A percentile compares a stretch with the other conserved stretches of the same genome.
phyloP scores from a whole-genome alignment of 2,797 vertebrate genomes.

The Liparis tanakae region DNA sequence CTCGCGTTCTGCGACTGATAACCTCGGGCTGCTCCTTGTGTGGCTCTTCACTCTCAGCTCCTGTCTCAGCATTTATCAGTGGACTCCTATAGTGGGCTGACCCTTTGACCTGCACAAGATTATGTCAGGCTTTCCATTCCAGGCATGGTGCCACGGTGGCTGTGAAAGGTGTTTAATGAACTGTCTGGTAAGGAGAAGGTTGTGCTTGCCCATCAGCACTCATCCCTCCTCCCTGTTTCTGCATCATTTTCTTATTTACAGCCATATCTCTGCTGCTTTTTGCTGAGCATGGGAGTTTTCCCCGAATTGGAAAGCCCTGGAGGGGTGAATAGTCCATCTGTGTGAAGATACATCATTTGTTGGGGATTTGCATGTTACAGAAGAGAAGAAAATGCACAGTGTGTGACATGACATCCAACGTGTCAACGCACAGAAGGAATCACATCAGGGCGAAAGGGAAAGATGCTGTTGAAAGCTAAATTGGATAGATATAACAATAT shows the following conservation, averaged over 20 bases:
- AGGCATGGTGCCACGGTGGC: conserved; percentile 43
- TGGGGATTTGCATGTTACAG: conserved; percentile 60
- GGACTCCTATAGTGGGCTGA: conserved; percentile 53
- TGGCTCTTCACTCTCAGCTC: conserved; percentile 43
- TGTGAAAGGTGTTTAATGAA: conserved; percentile 77
- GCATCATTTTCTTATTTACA: conserved; percentile 76
- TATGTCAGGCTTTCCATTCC: conserved; percentile 63
- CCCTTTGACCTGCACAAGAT: conserved; percentile 63
- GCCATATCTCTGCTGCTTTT: conserved; percentile 66
- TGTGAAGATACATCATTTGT: conserved; percentile 60
- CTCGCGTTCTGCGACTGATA: conserved; percentile 50
- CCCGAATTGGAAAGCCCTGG: conserved; percentile 54
- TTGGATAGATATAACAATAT: conserved; percentile 1
- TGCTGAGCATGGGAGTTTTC: conserved; percentile 73
- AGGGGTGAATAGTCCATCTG: conserved; percentile 68
- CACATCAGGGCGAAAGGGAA: background rate
- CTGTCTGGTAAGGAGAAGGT: conserved; percentile 63
- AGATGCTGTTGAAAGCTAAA: conserved; percentile 19
- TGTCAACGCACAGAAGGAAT: conserved; percentile 15
- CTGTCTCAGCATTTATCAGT: conserved; percentile 70
- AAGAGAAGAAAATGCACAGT: conserved; percentile 25
- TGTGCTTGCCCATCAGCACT: conserved; percentile 61
- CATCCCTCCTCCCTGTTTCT: conserved; percentile 64
- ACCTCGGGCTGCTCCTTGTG: conserved; percentile 35
- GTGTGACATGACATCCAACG: background rate